These are phyloP conservation scores for Meiosimyza platycephala DNA, from an alignment of 2,888 invertebrate genomes.

Conservation along the genomic window DNA sequence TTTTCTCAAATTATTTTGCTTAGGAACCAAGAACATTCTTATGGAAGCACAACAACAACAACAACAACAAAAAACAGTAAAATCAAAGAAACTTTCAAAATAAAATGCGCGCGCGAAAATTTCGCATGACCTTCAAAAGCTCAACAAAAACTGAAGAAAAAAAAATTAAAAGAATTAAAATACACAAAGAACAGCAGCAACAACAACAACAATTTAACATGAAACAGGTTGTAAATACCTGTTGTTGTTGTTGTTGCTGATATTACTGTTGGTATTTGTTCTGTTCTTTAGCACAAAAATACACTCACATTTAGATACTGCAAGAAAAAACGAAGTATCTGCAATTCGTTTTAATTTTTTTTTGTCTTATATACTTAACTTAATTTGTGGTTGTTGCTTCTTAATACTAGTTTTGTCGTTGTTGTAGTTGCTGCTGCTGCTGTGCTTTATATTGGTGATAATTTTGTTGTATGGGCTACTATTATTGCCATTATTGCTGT, in stretches of 20 bases:
- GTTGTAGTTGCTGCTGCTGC: conserved; percentile 1
- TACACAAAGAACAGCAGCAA: conserved; percentile 40
- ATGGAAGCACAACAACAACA: not conserved
- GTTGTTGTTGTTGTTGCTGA: conserved; percentile 3
- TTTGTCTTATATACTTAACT: not conserved
- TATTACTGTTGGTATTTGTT: not conserved
- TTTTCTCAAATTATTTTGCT: conserved; percentile 13
- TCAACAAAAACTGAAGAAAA: conserved; percentile 26
- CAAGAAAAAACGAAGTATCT: not conserved
- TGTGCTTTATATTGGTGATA: not conserved
- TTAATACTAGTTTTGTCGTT: conserved; percentile 15
- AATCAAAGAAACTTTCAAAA: conserved; percentile 26
- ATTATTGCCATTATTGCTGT: not conserved
- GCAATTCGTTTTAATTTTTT: not conserved
- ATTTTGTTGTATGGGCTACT: not conserved
- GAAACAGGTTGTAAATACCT: conserved; percentile 39
- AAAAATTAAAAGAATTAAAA: conserved; percentile 15
- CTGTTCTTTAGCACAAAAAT: conserved; percentile 8
- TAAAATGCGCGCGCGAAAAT: conserved; percentile 36
- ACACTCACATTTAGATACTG: not conserved
- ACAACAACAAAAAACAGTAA: no score
- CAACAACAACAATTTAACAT: conserved; percentile 27
- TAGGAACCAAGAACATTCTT: not conserved
- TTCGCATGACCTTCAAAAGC: conserved; percentile 48
- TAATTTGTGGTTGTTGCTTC: conserved; percentile 21